These are phyloP conservation scores for Rhinophrynus dorsalis DNA, from an alignment of 2,797 vertebrate genomes.

Conservation along the genomic window DNA sequence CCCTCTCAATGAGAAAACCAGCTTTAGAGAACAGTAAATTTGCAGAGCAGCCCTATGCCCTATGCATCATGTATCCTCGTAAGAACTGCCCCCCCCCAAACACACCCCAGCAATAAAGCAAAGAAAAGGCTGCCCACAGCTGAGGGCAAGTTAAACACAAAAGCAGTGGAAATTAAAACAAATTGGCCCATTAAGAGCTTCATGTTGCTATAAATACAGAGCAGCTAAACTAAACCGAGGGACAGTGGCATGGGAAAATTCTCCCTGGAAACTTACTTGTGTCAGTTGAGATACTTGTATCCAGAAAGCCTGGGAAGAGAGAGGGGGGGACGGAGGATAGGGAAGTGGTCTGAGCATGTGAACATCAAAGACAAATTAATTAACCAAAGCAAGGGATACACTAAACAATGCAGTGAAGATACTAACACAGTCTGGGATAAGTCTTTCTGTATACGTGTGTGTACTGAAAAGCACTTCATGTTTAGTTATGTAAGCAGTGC, in stretches of 20 bases:
- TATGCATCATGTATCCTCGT: slow-evolving; percentile 66
- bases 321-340: slow-evolving; percentile 24
- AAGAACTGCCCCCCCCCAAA: slow-evolving; percentile 49
- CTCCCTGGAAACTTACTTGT: slow-evolving; percentile 73
- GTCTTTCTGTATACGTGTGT: no score
- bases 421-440: no score
- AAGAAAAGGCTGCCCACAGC: slow-evolving; percentile 61
- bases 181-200: slow-evolving; percentile 82
- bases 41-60: slow-evolving; percentile 65
- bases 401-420: no score
- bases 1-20: slow-evolving; percentile 67
- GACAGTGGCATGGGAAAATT: slow-evolving; percentile 95
- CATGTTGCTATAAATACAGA: slow-evolving; percentile 91
- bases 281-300: slow-evolving; percentile 65
- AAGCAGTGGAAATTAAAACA: slow-evolving; percentile 97
- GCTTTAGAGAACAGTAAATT: slow-evolving; percentile 72
- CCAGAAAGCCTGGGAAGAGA: slow-evolving; percentile 72
- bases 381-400: slow-evolving; percentile 1
- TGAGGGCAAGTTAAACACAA: slow-evolving; percentile 74
- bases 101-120: slow-evolving; percentile 64
- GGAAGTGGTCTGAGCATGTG: slow-evolving; percentile 27
- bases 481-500: no score
- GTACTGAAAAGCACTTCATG: no score
- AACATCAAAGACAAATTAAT: slow-evolving; percentile 26
- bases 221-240: slow-evolving; percentile 82